Conservation (phyloP, 2,797 vertebrate species). For the Micropoecilia bifurca region DNA sequence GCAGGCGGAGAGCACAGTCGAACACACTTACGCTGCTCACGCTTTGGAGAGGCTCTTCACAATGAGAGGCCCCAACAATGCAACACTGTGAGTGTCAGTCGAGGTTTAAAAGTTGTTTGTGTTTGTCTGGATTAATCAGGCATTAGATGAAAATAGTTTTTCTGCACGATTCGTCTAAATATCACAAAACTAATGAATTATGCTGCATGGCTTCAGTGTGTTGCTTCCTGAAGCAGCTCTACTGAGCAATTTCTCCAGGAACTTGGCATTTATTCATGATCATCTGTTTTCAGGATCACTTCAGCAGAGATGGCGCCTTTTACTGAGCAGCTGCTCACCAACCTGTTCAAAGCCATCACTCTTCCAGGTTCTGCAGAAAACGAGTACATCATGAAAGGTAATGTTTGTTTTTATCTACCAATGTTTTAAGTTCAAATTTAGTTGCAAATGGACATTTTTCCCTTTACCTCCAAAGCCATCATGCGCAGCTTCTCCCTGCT, state of each 20-base stretch:
- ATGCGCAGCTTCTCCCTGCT: constrained; percentile 99
- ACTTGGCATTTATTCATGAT: background rate
- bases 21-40: constrained; percentile 96
- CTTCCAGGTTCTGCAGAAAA: constrained; percentile 97
- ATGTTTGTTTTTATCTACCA: background rate
- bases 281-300: constrained; percentile 83
- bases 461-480: constrained; percentile 84
- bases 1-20: constrained; percentile 94
- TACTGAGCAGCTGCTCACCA: constrained; percentile 92
- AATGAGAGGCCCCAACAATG: constrained; percentile 92
- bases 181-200: background rate
- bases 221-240: background rate
- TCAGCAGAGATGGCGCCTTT: constrained; percentile 91
- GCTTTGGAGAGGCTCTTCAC: constrained; percentile 96
- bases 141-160: background rate
- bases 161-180: background rate
- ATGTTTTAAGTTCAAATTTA: constrained; percentile 1
- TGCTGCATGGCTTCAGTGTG: background rate
- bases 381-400: constrained; percentile 99
- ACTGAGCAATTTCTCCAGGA: background rate
- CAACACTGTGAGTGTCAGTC: constrained; percentile 87
- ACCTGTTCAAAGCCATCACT: constrained; percentile 94
- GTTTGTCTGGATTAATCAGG: background rate
- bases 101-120: background rate
- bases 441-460: background rate